Conservation (phyloP, 2,888 invertebrate species). For the Leptura quadrifasciata region DNA sequence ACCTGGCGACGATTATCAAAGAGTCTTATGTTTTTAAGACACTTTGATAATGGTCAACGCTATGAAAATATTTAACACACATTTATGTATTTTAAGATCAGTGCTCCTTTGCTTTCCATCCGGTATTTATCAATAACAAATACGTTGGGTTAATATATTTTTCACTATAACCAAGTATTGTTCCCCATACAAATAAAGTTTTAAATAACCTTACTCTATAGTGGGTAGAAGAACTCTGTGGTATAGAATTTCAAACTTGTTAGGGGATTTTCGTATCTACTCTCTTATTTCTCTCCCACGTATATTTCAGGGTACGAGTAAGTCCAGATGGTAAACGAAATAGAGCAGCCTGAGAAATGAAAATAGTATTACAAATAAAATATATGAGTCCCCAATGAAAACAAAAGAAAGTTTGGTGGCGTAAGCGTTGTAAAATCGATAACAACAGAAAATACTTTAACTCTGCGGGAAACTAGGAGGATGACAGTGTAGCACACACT, state of each 20-base stretch:
- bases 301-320: background rate
- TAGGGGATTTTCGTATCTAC: constrained; percentile 2
- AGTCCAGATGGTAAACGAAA: constrained; percentile 28
- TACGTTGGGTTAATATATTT: no score
- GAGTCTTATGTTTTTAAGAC: no score
- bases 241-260: constrained; percentile 23
- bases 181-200: background rate
- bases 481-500: background rate
- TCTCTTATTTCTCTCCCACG: background rate
- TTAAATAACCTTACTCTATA: background rate
- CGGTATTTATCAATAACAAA: no score
- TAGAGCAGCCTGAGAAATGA: constrained; percentile 39
- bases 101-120: no score
- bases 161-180: no score
- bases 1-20: no score
- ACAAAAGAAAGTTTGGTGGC: constrained; percentile 8
- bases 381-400: constrained; percentile 43
- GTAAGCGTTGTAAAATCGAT: constrained; percentile 28
- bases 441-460: constrained; percentile 24
- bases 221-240: background rate
- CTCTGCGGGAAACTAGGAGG: background rate
- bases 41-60: no score
- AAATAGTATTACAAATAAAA: constrained; percentile 44
- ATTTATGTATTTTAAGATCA: no score
- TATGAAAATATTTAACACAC: no score